phyloP scores from a whole-genome alignment of 1,140 invertebrate species.

The Neelides sp. region DNA sequence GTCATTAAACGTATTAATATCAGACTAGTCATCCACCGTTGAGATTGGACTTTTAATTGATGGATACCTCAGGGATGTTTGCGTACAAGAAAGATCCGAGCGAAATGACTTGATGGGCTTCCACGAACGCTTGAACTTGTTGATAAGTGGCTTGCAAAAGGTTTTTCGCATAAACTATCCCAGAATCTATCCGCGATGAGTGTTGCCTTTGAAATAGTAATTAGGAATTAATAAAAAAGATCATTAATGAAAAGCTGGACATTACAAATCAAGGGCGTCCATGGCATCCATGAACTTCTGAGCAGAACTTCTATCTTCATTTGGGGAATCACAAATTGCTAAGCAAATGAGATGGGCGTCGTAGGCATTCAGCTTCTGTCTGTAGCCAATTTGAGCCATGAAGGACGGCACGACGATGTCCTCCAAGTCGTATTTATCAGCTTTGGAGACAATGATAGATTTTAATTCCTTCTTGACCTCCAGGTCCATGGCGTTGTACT shows the following conservation, averaged over 20 bases:
- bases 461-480: slow-evolving; percentile 62
- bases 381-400: slow-evolving; percentile 65
- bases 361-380: slow-evolving; percentile 61
- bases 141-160: slow-evolving; percentile 59
- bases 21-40: too few relatives aligned
- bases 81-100: slow-evolving; percentile 82
- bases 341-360: slow-evolving; percentile 71
- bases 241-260: slow-evolving; percentile 7
- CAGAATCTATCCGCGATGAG: slow-evolving; percentile 43
- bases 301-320: slow-evolving; percentile 41
- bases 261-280: slow-evolving; percentile 51
- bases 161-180: slow-evolving; percentile 60
- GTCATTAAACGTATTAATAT: too few relatives aligned
- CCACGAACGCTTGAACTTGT: slow-evolving; percentile 66
- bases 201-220: slow-evolving; percentile 32
- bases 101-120: slow-evolving; percentile 65
- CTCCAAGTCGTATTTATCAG: slow-evolving; percentile 64
- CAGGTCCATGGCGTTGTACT: slow-evolving; percentile 77
- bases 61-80: slow-evolving; percentile 56
- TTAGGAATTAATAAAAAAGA: slow-evolving; percentile 9
- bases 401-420: slow-evolving; percentile 63
- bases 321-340: slow-evolving; percentile 62
- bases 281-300: slow-evolving; percentile 63
- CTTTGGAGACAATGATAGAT: slow-evolving; percentile 51
- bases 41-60: slow-evolving; percentile 8